A percentile compares a stretch with the other conserved stretches of the same genome.
phyloP scores from a whole-genome alignment of 2,113 vertebrate species.

The Dendropsophus ebraccatus region DNA sequence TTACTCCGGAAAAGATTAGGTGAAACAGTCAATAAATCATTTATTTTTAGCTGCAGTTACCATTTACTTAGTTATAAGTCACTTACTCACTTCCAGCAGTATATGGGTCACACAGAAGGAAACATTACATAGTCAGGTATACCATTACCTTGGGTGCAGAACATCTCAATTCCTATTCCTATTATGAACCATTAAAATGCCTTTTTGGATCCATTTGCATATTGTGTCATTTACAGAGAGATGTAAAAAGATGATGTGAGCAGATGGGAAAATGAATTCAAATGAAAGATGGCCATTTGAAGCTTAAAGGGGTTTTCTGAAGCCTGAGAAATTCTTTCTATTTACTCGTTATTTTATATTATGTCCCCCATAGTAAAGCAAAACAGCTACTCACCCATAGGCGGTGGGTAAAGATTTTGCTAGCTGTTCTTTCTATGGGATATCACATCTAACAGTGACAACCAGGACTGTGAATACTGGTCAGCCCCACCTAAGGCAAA shows the following conservation, averaged over 20 bases:
- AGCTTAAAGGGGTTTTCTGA: background rate
- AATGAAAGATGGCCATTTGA: background rate
- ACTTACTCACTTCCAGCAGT: background rate
- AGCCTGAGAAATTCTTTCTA: background rate
- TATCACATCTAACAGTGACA: too few species aligned
- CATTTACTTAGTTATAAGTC: slow-evolving; percentile 23
- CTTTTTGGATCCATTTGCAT: background rate
- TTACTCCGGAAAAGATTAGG: slow-evolving; percentile 16
- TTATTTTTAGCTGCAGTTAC: slow-evolving; percentile 21
- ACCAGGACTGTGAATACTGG: too few species aligned
- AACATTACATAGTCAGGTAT: background rate
- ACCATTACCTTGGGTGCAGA: background rate
- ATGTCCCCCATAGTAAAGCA: background rate
- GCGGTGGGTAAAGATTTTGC: too few species aligned
- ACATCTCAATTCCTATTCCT: background rate
- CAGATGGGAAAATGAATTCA: background rate
- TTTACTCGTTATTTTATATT: background rate
- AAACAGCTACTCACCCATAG: background rate
- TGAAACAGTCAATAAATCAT: slow-evolving; percentile 10
- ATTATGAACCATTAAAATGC: background rate
- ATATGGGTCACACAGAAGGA: background rate
- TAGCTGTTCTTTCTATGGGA: too few species aligned
- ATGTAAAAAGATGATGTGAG: background rate
- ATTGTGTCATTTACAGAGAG: slow-evolving; percentile 4
- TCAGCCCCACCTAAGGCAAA: too few species aligned